These are phyloP conservation scores for Pseudoips prasinana DNA, from an alignment of 2,888 invertebrate genomes.

Conservation along the genomic window DNA sequence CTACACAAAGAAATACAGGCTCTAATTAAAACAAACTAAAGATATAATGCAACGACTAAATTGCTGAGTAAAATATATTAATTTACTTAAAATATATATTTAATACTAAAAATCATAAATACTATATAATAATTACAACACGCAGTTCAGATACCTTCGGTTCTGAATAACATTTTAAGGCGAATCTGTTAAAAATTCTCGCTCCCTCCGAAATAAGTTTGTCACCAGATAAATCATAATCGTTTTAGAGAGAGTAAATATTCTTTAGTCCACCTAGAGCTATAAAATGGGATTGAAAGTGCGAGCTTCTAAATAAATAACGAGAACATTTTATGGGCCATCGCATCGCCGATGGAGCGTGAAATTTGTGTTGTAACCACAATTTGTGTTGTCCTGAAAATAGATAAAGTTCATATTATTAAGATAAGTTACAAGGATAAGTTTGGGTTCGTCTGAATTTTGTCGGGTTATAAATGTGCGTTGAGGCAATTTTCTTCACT, in stretches of 20 bases:
- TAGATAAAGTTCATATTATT: slow-evolving; percentile 34
- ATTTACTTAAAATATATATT: too few species aligned
- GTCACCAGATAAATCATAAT: slow-evolving; percentile 7
- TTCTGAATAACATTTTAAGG: too few species aligned
- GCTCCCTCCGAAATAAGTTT: too few species aligned
- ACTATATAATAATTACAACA: too few species aligned
- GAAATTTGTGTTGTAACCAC: slow-evolving; percentile 43
- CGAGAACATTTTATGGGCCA: slow-evolving; percentile 41
- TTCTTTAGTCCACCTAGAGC: slow-evolving; percentile 7
- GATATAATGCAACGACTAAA: too few species aligned
- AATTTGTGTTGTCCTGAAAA: slow-evolving; percentile 35
- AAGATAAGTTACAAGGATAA: slow-evolving; percentile 23
- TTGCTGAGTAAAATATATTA: too few species aligned
- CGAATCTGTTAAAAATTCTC: too few species aligned
- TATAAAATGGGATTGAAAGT: slow-evolving; percentile 25
- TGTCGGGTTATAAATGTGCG: slow-evolving; percentile 26
- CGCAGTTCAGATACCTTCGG: too few species aligned
- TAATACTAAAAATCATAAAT: too few species aligned
- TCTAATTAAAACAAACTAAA: too few species aligned
- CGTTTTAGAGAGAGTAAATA: slow-evolving; percentile 12
- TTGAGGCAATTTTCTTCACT: slow-evolving; percentile 22
- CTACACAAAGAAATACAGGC: too few species aligned
- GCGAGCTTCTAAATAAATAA: slow-evolving; percentile 39
- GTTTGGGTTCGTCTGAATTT: slow-evolving; percentile 19
- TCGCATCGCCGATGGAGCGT: slow-evolving; percentile 39